Percentiles rank a stretch among this genome's conserved stretches.
These are phyloP conservation scores for Crypturellus tataupa DNA, from an alignment of 2,797 vertebrate species.

Conservation along the genomic window DNA sequence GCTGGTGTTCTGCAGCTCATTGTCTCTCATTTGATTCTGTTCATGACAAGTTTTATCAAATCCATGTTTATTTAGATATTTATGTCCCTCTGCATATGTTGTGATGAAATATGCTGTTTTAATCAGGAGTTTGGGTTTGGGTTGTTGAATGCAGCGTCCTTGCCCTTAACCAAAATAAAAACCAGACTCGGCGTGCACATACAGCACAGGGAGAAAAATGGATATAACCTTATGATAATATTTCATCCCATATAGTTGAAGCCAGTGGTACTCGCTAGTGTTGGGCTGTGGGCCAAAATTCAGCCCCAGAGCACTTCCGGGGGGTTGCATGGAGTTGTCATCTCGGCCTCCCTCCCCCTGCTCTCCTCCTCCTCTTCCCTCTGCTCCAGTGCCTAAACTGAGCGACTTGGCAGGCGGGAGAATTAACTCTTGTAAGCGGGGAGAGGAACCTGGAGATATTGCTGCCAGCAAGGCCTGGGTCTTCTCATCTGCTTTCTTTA, in stretches of 20 bases:
- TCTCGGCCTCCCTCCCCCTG: background rate
- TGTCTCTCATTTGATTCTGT: constrained; percentile 47
- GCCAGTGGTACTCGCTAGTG: background rate
- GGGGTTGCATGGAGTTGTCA: background rate
- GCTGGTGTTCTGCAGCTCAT: background rate
- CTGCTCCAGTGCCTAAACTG: background rate
- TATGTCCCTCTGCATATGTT: constrained; percentile 43
- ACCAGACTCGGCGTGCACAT: constrained; percentile 34
- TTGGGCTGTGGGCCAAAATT: constrained; percentile 12
- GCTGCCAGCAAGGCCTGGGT: background rate
- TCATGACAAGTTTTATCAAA: constrained; percentile 63
- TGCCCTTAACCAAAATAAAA: constrained; percentile 72
- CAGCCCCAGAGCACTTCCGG: background rate
- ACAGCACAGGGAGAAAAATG: background rate
- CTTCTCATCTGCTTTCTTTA: background rate
- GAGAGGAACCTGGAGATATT: background rate
- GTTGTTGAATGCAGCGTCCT: constrained; percentile 55
- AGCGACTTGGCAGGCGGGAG: background rate
- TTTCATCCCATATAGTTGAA: constrained; percentile 21
- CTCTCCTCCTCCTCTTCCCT: background rate
- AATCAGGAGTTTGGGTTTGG: constrained; percentile 54
- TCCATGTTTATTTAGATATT: constrained; percentile 70
- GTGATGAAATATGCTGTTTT: constrained; percentile 61
- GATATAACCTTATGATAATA: background rate
- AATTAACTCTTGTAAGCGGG: background rate